phyloP scores from a whole-genome alignment of 2,113 vertebrate species.

The Pachycephala philippinensis region DNA sequence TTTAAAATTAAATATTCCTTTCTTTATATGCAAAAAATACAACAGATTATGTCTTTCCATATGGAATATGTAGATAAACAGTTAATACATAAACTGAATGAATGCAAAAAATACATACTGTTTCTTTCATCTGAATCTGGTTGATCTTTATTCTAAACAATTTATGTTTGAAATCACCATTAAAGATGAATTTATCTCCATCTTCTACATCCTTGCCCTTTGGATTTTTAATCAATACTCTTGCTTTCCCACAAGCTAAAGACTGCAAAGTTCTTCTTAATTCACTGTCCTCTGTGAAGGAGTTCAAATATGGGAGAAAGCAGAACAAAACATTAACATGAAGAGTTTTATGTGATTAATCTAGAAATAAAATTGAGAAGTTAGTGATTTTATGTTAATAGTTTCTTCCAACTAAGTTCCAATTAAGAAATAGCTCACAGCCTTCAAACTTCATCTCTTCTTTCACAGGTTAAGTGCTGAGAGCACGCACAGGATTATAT shows the following conservation, averaged over 20 bases:
- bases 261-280: conserved; percentile 80
- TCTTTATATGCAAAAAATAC: not conserved
- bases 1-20: not conserved
- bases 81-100: not conserved
- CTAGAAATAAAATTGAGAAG: not conserved
- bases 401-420: not conserved
- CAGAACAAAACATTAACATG: not conserved
- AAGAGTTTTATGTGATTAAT: not conserved
- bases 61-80: not conserved
- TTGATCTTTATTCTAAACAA: conserved; percentile 85
- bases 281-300: conserved; percentile 75
- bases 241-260: conserved; percentile 80
- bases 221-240: conserved; percentile 78
- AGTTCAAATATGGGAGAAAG: not conserved
- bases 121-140: conserved; percentile 86
- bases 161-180: conserved; percentile 81
- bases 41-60: not conserved
- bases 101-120: conserved; percentile 64
- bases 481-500: not conserved
- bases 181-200: conserved; percentile 78
- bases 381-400: not conserved
- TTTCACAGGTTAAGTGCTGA: not conserved
- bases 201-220: conserved; percentile 82
- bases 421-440: not conserved
- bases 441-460: not conserved